These are phyloP conservation scores for Lycaon pictus DNA, from an alignment of 2,113 vertebrate genomes.

Conservation along the genomic window DNA sequence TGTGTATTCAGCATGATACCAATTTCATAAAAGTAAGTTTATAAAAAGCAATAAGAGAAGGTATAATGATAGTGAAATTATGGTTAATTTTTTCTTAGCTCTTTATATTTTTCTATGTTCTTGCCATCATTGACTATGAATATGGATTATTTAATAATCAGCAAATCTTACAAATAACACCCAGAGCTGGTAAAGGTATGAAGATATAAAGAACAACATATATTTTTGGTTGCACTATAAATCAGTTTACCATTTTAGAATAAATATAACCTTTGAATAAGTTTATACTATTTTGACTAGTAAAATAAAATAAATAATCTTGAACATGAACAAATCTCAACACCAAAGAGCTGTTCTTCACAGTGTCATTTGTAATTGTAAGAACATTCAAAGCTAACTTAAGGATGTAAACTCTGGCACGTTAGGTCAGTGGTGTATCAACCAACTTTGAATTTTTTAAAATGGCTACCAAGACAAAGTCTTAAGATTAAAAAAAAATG, in stretches of 20 bases:
- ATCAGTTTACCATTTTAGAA: constrained; percentile 10
- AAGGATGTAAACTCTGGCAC: background rate
- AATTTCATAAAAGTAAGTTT: background rate
- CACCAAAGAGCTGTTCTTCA: background rate
- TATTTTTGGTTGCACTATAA: background rate
- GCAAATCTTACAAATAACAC: background rate
- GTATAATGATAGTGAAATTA: background rate
- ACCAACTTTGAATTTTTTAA: background rate
- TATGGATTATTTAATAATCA: background rate
- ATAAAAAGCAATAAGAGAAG: background rate
- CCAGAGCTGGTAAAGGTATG: background rate
- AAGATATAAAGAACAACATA: background rate
- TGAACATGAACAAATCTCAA: background rate
- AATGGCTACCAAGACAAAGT: background rate
- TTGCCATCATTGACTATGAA: background rate
- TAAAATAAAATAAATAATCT: background rate
- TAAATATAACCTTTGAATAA: background rate
- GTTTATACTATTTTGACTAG: background rate
- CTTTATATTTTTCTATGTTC: background rate
- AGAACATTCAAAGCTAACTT: background rate
- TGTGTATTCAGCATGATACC: background rate
- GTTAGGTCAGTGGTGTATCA: background rate
- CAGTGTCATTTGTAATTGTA: background rate
- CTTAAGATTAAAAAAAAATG: background rate
- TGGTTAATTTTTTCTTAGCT: background rate